Evolutionary conservation across 2,113 vertebrate species (phyloP).

Genomic region (Calidris pygmaea): DNA sequence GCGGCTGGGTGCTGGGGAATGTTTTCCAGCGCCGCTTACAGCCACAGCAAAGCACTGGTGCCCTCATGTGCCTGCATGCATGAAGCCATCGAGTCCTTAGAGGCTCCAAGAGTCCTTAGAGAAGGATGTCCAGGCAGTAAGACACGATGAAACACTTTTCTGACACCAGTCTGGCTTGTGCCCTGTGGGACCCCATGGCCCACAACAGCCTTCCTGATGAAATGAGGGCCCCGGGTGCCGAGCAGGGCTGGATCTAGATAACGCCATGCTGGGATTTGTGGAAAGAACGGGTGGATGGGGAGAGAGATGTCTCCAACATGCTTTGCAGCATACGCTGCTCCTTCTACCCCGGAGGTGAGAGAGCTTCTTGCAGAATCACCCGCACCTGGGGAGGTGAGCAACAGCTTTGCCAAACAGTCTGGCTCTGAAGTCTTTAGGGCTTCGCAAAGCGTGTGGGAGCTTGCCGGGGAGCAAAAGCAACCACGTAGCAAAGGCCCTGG

Average conservation of each 20-base stretch:
- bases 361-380: background rate
- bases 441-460: conserved; percentile 28
- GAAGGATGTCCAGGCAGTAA: background rate
- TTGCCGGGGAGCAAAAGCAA: conserved; percentile 29
- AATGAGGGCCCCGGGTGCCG: background rate
- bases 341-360: background rate
- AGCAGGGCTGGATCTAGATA: background rate
- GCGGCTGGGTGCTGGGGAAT: background rate
- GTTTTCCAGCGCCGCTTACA: background rate
- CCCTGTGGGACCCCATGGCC: background rate
- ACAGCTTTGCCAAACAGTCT: conserved; percentile 19
- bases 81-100: background rate
- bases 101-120: background rate
- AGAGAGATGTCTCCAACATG: background rate
- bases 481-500: conserved; percentile 30
- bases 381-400: conserved; percentile 9
- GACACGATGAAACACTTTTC: background rate
- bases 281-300: background rate
- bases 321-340: background rate
- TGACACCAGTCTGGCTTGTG: background rate
- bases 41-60: conserved; percentile 48
- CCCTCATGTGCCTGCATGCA: background rate
- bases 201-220: rapidly evolving
- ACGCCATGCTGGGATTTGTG: background rate
- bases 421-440: background rate